Evolutionary conservation across 1,140 invertebrate species (phyloP), one percentile per base, ranked within the genome.

Genomic region (Danaus melanippus): DNA sequence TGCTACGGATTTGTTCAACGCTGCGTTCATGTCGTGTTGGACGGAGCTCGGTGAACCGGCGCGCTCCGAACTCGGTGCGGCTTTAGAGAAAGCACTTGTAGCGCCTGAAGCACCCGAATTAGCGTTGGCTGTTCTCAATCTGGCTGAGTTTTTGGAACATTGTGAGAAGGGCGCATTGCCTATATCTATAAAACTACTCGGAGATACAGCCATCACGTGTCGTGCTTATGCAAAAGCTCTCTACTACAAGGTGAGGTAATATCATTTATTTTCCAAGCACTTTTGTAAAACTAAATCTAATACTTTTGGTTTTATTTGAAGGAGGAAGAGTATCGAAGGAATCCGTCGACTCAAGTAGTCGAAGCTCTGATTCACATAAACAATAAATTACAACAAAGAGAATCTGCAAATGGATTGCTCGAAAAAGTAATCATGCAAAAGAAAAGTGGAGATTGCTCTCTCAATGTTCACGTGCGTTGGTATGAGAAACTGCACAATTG

Each of bases 111-210:
- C 97, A 47, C 95, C 97, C 0, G 98, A 99, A 86, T 94, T 99
- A 11, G 98, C 97, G 0, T 97, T 99, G 71, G 97, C 97, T 0
- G 94, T 99, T 62, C 88, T 99, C 1, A 99, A 99, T 87, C 87
- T 99, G 40, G 97, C 97, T 0, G 98, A 99, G 84, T 99, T 99
- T 72, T 97, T 99, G 95, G 98, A 99, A 74, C 98, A 99, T 77
- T 99, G 97, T 77, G 98, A 99, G 75, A 97, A 96, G 67, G 97
- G 97, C 39, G 94, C 96, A 0, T 85, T 99, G 47, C 97, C 98
- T 2, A 89, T 99, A 39, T 93, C 97, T 50, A 92, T 94, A 0
- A 92, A 94, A 60, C 86, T 99, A 12, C 76, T 96, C 0, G 94
- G 94, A 0, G 92, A 95, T 54, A 89, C 93, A 12, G 94, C 94